Conservation (phyloP, 1,140 invertebrate species). For the Drosophila azteca region DNA sequence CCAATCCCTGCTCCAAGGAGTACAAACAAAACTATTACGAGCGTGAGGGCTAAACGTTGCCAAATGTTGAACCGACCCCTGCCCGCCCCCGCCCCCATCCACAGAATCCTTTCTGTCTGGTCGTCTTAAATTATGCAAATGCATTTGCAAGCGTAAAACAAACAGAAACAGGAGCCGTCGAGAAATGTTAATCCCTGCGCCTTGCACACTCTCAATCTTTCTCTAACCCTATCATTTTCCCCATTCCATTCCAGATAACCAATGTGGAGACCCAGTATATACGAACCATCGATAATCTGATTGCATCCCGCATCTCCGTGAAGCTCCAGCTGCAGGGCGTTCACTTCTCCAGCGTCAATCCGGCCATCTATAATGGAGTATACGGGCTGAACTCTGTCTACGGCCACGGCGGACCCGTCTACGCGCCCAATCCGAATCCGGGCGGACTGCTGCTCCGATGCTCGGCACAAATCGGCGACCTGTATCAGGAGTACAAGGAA, state of each 20-base stretch:
- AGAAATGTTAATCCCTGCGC: conserved; percentile 51
- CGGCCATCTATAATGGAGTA: conserved; percentile 45
- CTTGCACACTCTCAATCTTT: conserved; percentile 12
- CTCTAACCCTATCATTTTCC: background rate
- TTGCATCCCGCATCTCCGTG: conserved; percentile 74
- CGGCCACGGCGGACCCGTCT: conserved; percentile 45
- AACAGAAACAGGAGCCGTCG: conserved; percentile 61
- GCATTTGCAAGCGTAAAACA: conserved; percentile 71
- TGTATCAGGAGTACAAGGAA: conserved; percentile 85
- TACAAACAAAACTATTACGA: conserved; percentile 70
- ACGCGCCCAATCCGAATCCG: conserved; percentile 56
- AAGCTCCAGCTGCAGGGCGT: conserved; percentile 82
- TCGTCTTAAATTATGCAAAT: conserved; percentile 72
- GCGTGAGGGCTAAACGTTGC: conserved; percentile 69
- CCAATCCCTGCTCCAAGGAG: conserved; percentile 44
- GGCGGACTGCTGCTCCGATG: conserved; percentile 84
- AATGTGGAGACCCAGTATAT: conserved; percentile 74
- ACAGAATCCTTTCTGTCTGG: conserved; percentile 1
- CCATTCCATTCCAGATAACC: conserved; percentile 52
- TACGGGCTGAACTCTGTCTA: conserved; percentile 64
- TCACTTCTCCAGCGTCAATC: conserved; percentile 73
- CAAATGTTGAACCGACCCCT: conserved; percentile 56
- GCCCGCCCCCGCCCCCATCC: conserved; percentile 2
- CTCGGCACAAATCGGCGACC: conserved; percentile 84
- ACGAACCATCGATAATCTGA: conserved; percentile 78